Evolutionary conservation across 2,797 vertebrate species (phyloP).

Genomic region (Schizopygopsis malacanthus): DNA sequence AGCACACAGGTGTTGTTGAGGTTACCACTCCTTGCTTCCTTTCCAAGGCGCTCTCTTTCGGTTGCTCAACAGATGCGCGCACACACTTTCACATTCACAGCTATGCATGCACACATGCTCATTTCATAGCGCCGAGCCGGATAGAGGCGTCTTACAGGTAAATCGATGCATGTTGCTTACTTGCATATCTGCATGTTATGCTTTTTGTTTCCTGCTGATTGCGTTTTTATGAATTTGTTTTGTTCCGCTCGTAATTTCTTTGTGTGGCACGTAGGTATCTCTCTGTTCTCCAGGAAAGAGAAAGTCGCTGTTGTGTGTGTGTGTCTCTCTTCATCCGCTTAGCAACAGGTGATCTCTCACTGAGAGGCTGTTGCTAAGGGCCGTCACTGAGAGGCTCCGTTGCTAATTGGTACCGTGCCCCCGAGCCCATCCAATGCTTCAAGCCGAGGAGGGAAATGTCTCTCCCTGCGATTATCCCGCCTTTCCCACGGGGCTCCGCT

Average conservation of each 20-base stretch:
- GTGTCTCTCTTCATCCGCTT: conserved; percentile 55
- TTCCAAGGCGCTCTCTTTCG: conserved; percentile 51
- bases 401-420: too few species aligned
- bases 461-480: conserved; percentile 44
- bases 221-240: conserved; percentile 9
- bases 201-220: conserved; percentile 3
- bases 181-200: neutral
- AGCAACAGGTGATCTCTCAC: conserved; percentile 64
- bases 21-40: conserved; percentile 63
- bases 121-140: neutral
- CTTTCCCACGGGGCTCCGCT: conserved; percentile 49
- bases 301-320: conserved; percentile 41
- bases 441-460: too few species aligned
- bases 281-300: conserved; percentile 31
- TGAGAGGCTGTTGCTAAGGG: conserved; percentile 65
- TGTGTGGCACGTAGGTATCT: neutral
- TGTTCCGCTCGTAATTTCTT: conserved; percentile 1
- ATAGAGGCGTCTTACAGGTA: conserved; percentile 30
- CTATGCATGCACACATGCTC: neutral
- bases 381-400: too few species aligned
- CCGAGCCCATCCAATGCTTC: too few species aligned
- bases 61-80: conserved; percentile 22
- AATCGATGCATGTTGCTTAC: neutral
- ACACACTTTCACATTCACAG: conserved; percentile 1
- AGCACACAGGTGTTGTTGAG: conserved; percentile 65